Evolutionary conservation across 2,113 vertebrate genomes (phyloP).

Genomic region (Rhodinocichla rosea): DNA sequence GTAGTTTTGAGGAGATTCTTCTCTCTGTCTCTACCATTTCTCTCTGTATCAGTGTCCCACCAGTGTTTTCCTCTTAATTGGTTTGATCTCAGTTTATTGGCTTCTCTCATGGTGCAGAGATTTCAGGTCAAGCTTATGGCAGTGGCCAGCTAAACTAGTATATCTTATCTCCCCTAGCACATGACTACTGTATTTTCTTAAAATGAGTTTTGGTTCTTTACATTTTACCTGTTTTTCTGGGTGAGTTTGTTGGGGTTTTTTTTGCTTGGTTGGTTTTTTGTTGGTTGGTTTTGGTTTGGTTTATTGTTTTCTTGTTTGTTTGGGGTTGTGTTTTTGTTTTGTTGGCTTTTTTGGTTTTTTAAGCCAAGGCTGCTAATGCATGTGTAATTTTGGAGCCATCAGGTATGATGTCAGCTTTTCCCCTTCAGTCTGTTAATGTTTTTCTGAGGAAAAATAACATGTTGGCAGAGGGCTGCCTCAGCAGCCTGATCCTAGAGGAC

Average conservation of each 20-base stretch:
- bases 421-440: neutral
- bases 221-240: neutral
- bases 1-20: neutral
- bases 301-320: neutral
- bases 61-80: neutral
- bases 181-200: neutral
- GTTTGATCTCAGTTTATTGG: neutral
- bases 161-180: neutral
- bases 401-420: neutral
- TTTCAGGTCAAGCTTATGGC: neutral
- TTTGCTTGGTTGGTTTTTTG: neutral
- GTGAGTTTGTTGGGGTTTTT: neutral
- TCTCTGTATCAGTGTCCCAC: neutral
- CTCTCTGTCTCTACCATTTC: neutral
- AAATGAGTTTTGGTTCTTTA: neutral
- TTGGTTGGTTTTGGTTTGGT: neutral
- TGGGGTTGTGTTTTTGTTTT: too few species aligned
- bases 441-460: neutral
- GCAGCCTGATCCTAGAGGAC: neutral
- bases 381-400: neutral
- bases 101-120: neutral
- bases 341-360: too few species aligned
- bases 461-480: neutral
- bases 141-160: neutral
- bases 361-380: neutral